phyloP scores from a whole-genome alignment of 2,797 vertebrate species.

The Halcyon leucocephala region DNA sequence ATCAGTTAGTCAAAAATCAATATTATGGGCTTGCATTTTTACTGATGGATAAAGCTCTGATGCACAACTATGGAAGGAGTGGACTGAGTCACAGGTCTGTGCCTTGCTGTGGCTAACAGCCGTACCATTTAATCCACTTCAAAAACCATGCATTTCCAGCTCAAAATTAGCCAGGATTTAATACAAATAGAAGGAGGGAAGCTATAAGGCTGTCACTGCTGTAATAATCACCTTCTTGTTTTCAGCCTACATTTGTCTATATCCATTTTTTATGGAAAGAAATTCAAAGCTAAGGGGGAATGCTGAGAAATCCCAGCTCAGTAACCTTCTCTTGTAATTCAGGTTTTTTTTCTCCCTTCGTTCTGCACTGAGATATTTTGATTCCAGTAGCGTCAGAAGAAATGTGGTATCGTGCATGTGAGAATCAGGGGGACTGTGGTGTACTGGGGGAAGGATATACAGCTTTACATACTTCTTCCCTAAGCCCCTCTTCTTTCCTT shows the following conservation, averaged over 20 bases:
- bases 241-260: neutral
- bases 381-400: neutral
- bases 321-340: neutral
- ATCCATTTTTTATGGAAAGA: neutral
- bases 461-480: neutral
- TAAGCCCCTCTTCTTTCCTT: neutral
- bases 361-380: neutral
- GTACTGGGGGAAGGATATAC: neutral
- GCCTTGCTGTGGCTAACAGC: neutral
- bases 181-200: neutral
- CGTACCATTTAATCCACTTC: neutral
- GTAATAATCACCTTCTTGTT: neutral
- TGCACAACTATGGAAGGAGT: neutral
- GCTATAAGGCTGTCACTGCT: neutral
- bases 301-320: neutral
- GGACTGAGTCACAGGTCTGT: neutral
- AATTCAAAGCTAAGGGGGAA: neutral
- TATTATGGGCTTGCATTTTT: neutral
- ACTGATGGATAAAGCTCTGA: neutral
- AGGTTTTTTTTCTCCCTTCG: neutral
- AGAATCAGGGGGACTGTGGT: neutral
- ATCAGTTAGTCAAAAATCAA: constrained; percentile 32
- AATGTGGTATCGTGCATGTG: accelerated
- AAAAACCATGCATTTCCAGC: neutral
- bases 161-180: neutral